Base-by-base conservation (phyloP, 2,113 vertebrate species). In the Tetrax tetrax region DNA sequence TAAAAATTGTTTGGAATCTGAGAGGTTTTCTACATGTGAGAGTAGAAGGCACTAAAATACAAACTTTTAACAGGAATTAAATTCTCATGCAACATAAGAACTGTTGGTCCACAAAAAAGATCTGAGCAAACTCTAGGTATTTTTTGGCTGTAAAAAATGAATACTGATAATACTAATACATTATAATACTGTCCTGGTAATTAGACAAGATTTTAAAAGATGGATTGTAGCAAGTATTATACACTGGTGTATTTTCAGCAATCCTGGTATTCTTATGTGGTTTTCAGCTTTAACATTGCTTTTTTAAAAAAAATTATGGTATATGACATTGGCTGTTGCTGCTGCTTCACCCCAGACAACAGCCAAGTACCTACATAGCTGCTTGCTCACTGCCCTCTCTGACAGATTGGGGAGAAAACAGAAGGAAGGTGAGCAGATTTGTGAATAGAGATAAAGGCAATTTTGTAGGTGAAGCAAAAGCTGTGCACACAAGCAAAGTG, bases 111-210 rank as follows among this genome's bases (percentile, higher is more conserved):
- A 95, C 94, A 96, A 97, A 94, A 98, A 98, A 41, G 97, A 98
- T 98, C 98, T 98, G 98, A 96, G 98, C 96, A 98, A 96, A 90
- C 79, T 95, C 29, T 80, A 95, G 93, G 78, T 96, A 93, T 74
- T 96, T 96, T 96, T 95, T 91, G 91, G 78, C 94, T 95, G 68
- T 97, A 97, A 98, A 98, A 98, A 98, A 97, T 97, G 98, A 98
- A 98, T 98, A 98, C 41, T 43, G 41, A 43, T 43, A 43, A 43
- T 27, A 10, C 29, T 54, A 54, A 98, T 96, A 95, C 47, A 81
- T 90, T 96, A 95, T 97, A 98, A 93, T 97, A 97, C 88, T 96
- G 56, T 92, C 68, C 68, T 94, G 59, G 54, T 48, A 94, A 93
- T 66, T 87, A 66, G 66, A 65, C 86, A 93, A 91, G 35, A 87